These are phyloP conservation scores for Prinia subflava DNA, from an alignment of 2,113 vertebrate genomes.

Conservation along the genomic window DNA sequence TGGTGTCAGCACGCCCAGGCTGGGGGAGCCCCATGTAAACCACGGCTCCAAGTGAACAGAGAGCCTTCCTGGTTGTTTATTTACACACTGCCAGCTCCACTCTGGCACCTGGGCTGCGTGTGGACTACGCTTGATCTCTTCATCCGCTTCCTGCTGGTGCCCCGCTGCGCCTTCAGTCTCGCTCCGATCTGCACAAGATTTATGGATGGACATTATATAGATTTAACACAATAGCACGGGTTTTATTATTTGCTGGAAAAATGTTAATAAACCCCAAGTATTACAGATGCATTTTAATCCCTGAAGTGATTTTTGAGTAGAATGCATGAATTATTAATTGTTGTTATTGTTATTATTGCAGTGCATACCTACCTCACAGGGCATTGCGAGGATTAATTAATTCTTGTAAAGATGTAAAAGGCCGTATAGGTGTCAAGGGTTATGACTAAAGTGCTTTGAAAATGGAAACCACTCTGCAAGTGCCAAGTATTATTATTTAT, in stretches of 20 bases:
- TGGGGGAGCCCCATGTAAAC: neutral
- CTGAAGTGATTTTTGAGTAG: conserved; percentile 59
- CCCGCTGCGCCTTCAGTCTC: neutral
- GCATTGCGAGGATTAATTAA: conserved; percentile 63
- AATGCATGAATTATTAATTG: conserved; percentile 59
- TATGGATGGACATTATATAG: neutral
- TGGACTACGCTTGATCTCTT: neutral
- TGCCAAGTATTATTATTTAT: conserved; percentile 63
- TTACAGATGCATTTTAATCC: conserved; percentile 59
- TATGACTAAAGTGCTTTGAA: conserved; percentile 62
- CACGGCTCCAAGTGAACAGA: neutral
- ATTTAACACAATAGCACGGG: conserved; percentile 42
- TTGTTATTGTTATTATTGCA: conserved; percentile 53
- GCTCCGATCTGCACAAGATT: neutral
- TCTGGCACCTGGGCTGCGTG: neutral
- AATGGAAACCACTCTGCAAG: conserved; percentile 51
- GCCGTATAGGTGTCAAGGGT: conserved; percentile 56
- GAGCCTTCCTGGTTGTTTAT: neutral
- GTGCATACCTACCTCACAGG: conserved; percentile 47
- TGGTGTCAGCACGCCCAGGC: neutral
- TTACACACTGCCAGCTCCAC: neutral
- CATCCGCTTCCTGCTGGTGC: neutral
- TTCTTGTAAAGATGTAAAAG: conserved; percentile 65
- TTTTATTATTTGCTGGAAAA: conserved; percentile 65
- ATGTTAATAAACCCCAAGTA: conserved; percentile 57